A percentile compares a stretch with the other conserved stretches of the same genome.
These are phyloP conservation scores for Anthoscopus minutus DNA, from an alignment of 2,113 vertebrate species.

Conservation along the genomic window DNA sequence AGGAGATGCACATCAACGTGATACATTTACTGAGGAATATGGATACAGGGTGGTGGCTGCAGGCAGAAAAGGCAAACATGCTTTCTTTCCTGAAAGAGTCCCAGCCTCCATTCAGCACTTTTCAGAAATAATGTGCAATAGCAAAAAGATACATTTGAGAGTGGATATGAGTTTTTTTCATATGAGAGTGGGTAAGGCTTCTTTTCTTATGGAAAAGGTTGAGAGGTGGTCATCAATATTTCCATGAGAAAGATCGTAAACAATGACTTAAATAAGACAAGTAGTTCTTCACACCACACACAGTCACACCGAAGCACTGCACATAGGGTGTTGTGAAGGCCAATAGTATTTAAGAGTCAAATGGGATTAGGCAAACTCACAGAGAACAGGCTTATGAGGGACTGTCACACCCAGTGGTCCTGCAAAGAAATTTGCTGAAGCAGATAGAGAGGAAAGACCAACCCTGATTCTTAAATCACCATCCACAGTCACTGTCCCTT, in stretches of 20 bases:
- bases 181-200: no score
- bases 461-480: not conserved
- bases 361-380: not conserved
- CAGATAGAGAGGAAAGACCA: rapidly evolving
- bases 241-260: not conserved
- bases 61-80: not conserved
- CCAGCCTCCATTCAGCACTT: not conserved
- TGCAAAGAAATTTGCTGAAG: not conserved
- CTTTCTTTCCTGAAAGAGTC: not conserved
- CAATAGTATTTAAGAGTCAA: not conserved
- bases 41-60: not conserved
- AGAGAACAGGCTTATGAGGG: not conserved
- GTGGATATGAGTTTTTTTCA: not conserved
- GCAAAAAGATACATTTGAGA: not conserved
- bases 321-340: not conserved
- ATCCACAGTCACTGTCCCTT: not conserved
- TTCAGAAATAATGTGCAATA: not conserved
- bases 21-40: not conserved
- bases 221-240: not conserved
- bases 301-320: not conserved
- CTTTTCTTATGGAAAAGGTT: not conserved
- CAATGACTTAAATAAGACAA: not conserved
- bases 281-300: not conserved
- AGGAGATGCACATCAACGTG: rapidly evolving
- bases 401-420: not conserved